Evolutionary conservation across 2,113 vertebrate species (phyloP).

Genomic region (Pardalotus punctatus): DNA sequence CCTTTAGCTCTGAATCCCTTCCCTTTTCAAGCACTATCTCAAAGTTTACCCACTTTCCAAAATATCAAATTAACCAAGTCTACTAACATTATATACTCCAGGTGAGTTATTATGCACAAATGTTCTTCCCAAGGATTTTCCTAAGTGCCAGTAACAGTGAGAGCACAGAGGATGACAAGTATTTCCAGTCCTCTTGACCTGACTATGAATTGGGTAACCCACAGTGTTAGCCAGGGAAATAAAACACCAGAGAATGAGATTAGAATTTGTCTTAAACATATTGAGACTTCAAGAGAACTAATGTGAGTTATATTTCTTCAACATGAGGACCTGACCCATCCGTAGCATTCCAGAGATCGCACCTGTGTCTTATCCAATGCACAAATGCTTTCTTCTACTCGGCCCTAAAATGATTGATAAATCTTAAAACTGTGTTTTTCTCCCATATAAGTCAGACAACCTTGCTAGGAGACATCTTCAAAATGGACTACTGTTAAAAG

Average conservation of each 20-base stretch:
- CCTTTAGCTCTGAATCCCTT: not conserved
- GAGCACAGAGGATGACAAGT: not conserved
- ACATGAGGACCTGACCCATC: not conserved
- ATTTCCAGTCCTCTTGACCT: not conserved
- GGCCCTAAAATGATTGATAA: not conserved
- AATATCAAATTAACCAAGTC: not conserved
- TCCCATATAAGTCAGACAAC: not conserved
- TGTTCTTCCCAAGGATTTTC: not conserved
- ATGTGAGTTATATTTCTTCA: not conserved
- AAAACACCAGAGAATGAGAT: not conserved
- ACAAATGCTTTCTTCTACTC: not conserved
- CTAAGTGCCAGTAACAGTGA: not conserved
- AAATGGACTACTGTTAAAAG: not conserved
- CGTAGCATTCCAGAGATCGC: rapidly evolving
- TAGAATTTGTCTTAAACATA: not conserved
- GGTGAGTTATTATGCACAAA: not conserved
- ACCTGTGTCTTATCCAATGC: not conserved
- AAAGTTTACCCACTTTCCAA: not conserved
- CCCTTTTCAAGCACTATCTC: not conserved
- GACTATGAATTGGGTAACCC: not conserved
- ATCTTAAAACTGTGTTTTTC: not conserved
- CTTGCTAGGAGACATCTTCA: not conserved
- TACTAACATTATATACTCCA: not conserved
- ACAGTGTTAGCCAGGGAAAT: not conserved
- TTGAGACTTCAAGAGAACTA: not conserved